A percentile compares a stretch with the other conserved stretches of the same genome.
Conservation (phyloP, 2,888 invertebrate genomes). For the Calameuta filiformis region DNA sequence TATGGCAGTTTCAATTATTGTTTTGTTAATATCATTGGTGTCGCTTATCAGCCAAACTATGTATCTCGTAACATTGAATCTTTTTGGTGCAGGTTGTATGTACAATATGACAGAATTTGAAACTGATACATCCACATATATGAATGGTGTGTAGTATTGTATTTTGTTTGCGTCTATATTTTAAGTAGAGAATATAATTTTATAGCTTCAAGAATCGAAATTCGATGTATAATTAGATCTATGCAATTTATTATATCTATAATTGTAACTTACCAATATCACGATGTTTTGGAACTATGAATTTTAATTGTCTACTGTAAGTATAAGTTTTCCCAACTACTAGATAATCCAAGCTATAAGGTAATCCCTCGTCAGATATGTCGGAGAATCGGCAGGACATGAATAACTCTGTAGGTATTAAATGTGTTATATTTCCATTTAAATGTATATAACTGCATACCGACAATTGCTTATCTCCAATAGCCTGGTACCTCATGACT, state of each 20-base stretch:
- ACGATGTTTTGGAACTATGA: conserved; percentile 51
- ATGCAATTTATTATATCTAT: not conserved
- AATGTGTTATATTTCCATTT: conserved; percentile 29
- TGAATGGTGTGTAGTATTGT: conserved; percentile 50
- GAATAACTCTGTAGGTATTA: conserved; percentile 36
- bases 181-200: not conserved
- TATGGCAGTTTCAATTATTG: conserved; percentile 11
- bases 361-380: conserved; percentile 41
- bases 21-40: conserved; percentile 35
- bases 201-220: not conserved
- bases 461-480: conserved; percentile 36
- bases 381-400: conserved; percentile 53
- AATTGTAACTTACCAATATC: conserved; percentile 44
- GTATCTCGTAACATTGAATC: conserved; percentile 55
- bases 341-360: conserved; percentile 51
- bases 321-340: conserved; percentile 38
- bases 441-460: conserved; percentile 46
- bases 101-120: conserved; percentile 44
- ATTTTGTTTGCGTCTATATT: conserved; percentile 24
- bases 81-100: conserved; percentile 53
- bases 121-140: conserved; percentile 57
- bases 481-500: conserved; percentile 49
- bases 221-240: not conserved
- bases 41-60: conserved; percentile 55
- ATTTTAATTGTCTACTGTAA: conserved; percentile 55